Conservation (phyloP, 1,140 invertebrate genomes). For the Cryptotermes secundus region DNA sequence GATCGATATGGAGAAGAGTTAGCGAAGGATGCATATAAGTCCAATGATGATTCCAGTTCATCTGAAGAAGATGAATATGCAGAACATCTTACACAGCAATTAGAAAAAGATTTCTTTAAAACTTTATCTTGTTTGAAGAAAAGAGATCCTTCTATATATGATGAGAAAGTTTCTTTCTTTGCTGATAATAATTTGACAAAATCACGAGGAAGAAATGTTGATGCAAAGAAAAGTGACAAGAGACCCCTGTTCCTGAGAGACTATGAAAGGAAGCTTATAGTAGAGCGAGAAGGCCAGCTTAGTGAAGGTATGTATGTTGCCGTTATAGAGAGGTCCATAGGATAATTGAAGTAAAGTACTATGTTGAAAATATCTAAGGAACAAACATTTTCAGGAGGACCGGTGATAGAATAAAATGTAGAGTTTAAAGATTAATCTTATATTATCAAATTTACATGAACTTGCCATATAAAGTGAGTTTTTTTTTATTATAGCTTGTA, state of each 20-base stretch:
- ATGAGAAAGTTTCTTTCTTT: constrained; percentile 76
- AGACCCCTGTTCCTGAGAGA: constrained; percentile 73
- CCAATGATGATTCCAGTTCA: constrained; percentile 47
- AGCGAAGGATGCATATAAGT: constrained; percentile 35
- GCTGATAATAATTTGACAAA: constrained; percentile 46
- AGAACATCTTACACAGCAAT: constrained; percentile 55
- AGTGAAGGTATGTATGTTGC: constrained; percentile 50
- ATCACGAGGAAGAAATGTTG: constrained; percentile 40
- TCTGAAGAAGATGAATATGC: constrained; percentile 62
- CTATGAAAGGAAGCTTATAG: constrained; percentile 75
- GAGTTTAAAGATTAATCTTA: too few species aligned
- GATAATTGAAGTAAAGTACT: too few species aligned
- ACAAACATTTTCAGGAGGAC: too few species aligned
- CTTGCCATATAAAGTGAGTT: too few species aligned
- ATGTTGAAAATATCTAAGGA: too few species aligned
- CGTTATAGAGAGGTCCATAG: too few species aligned
- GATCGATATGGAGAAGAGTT: constrained; percentile 66
- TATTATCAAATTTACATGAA: too few species aligned
- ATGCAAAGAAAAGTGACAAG: constrained; percentile 50
- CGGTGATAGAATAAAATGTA: too few species aligned
- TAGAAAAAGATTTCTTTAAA: constrained; percentile 85
- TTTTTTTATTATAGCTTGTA: too few species aligned
- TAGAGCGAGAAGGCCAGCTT: constrained; percentile 66
- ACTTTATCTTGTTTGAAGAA: constrained; percentile 81
- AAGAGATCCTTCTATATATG: constrained; percentile 86